These are phyloP conservation scores for Pleuronectes platessa DNA, from an alignment of 2,113 vertebrate species.

Conservation along the genomic window DNA sequence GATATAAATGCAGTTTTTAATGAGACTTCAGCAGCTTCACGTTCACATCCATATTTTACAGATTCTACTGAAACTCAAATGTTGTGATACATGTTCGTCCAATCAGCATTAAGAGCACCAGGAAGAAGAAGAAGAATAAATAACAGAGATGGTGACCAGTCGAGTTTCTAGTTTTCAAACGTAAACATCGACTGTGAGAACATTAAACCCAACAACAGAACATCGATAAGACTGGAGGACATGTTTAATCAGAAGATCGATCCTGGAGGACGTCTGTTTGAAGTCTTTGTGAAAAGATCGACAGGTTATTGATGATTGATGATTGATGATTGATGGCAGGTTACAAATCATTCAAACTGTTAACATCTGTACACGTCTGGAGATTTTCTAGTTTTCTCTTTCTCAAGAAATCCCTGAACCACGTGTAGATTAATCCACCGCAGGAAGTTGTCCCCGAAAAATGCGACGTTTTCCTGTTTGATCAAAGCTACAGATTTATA, in stretches of 20 bases:
- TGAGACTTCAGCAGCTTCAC: constrained; percentile 35
- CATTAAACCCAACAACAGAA: constrained; percentile 10
- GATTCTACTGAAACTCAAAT: constrained; percentile 37
- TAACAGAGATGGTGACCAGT: constrained; percentile 7
- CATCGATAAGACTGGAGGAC: neutral
- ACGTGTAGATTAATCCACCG: no score
- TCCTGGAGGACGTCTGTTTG: neutral
- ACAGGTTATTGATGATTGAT: neutral
- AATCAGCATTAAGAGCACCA: constrained; percentile 65
- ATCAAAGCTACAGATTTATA: neutral
- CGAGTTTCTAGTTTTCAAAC: neutral
- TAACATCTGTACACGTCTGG: no score
- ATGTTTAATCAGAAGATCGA: no score
- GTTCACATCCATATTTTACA: constrained; percentile 19
- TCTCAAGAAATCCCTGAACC: neutral
- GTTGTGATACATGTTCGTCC: constrained; percentile 15
- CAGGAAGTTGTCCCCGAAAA: neutral
- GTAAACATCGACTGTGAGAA: neutral
- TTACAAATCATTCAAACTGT: neutral
- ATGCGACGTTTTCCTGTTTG: no score
- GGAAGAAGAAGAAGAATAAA: constrained; percentile 41
- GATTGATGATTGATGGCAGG: neutral
- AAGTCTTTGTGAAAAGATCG: constrained; percentile 19
- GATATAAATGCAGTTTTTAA: constrained; percentile 56
- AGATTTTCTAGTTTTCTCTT: neutral